Percentiles rank a stretch among this genome's conserved stretches.
Evolutionary conservation across 1,140 invertebrate genomes (phyloP).

Genomic region (Paralvinella palmiformis): DNA sequence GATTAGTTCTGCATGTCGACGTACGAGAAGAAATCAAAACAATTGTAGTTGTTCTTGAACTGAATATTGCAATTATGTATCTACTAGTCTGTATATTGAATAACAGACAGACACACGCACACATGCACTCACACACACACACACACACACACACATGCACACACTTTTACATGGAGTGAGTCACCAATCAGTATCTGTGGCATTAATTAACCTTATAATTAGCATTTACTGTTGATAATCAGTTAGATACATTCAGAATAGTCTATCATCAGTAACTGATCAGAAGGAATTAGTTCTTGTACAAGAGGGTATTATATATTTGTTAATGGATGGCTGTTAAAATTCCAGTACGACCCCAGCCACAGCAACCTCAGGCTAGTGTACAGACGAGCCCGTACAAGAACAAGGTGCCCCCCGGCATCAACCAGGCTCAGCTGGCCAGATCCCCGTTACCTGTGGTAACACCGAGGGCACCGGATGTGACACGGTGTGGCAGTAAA

Average conservation of each 20-base stretch:
- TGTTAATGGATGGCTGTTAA: too few relatives aligned
- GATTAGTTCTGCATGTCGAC: too few relatives aligned
- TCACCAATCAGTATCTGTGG: background rate
- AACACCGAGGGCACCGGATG: constrained; percentile 41
- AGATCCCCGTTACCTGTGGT: constrained; percentile 36
- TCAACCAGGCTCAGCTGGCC: constrained; percentile 32
- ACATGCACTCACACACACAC: background rate
- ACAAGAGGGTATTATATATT: too few relatives aligned
- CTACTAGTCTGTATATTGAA: too few relatives aligned
- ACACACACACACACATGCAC: constrained; percentile 1
- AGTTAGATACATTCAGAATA: too few relatives aligned
- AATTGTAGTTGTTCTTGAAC: too few relatives aligned
- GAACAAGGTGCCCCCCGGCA: constrained; percentile 34
- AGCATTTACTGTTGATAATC: too few relatives aligned
- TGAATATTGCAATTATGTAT: too few relatives aligned
- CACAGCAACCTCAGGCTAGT: too few relatives aligned
- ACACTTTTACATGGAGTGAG: background rate
- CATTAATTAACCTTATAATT: background rate
- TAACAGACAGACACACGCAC: background rate
- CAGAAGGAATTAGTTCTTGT: too few relatives aligned
- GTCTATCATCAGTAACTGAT: too few relatives aligned
- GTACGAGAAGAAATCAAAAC: too few relatives aligned
- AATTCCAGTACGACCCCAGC: constrained; percentile 44
- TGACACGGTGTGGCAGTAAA: constrained; percentile 25
- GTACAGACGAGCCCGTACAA: constrained; percentile 39